Percentiles rank a stretch among this genome's conserved stretches.
These are phyloP conservation scores for Tylochromis polylepis DNA, from an alignment of 2,113 vertebrate species.

Conservation along the genomic window DNA sequence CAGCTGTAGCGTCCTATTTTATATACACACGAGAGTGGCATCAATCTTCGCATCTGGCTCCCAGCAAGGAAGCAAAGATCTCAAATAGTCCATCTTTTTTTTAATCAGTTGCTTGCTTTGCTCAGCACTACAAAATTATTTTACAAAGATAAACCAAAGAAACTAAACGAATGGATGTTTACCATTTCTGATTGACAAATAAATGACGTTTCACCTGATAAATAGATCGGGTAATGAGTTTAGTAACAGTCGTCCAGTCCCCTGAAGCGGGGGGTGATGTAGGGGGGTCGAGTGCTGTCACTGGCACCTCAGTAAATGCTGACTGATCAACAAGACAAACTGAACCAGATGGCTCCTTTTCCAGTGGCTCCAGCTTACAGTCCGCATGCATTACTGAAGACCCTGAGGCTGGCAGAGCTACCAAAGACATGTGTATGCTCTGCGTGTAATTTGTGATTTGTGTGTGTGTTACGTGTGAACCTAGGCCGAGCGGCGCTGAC, in stretches of 20 bases:
- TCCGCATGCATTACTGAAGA: constrained; percentile 56
- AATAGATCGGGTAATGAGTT: background rate
- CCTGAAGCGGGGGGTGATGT: background rate
- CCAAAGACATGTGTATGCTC: constrained; percentile 16
- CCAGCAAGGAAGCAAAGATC: background rate
- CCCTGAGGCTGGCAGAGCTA: constrained; percentile 39
- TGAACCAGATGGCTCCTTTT: constrained; percentile 62
- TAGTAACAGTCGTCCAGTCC: background rate
- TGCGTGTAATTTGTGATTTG: background rate
- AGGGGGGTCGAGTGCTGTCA: constrained; percentile 3
- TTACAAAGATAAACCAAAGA: background rate
- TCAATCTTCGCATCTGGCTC: background rate
- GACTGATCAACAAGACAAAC: constrained; percentile 52
- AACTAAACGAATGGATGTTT: background rate
- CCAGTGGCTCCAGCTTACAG: constrained; percentile 36
- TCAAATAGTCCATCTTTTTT: background rate
- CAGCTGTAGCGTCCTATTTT: background rate
- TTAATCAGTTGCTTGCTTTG: background rate
- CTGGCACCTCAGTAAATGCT: constrained; percentile 48
- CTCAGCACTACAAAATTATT: background rate
- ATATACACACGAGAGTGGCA: background rate
- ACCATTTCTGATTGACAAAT: background rate
- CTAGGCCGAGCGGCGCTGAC: constrained; percentile 24
- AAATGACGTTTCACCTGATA: background rate
- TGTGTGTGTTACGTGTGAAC: constrained; percentile 10